Evolutionary conservation across 1,140 invertebrate genomes (phyloP), one percentile per base, ranked within the genome.

Genomic region (Meloidogyne floridensis): DNA sequence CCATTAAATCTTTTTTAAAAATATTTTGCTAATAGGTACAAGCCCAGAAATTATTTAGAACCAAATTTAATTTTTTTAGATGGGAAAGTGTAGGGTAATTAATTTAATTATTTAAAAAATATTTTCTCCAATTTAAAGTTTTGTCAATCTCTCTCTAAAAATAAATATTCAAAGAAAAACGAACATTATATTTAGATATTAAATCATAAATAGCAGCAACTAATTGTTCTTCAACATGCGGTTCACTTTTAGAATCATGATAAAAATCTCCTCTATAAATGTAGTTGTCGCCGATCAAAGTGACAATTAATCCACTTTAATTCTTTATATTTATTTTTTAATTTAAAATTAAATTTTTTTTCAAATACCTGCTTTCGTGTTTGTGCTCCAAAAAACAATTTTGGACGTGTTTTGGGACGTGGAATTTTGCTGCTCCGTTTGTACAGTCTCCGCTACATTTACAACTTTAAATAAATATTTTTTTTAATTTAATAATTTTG

Each of bases 211-310:
- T 88, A 1, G 89, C 89, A 11, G 89, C 88, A 20, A 89, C 88
- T 11, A 89, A 75, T 82, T 89, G 88, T 72, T 89, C 88, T 81
- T 89, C 88, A 10, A 89, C 88, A 74, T 89, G 88, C 11, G 89
- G 89, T 73, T 89, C 88, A 70, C 80, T 86, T 80, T 89, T 89
- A 8, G 85, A 86, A 71, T 89, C 88, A 69, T 89, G 88, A 77
- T 88, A 89, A 75, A 90, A 89, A 70, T 89, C 88, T n/a, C 89
- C 87, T 54, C 88, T 80, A 80, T 90, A 89, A 59, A 89, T 90
- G 79, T 89, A 89, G 78, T 90, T 89, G 32, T 90, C 85, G n/a
- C 87, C 87, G 56, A 89, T 90, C 13, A 89, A 70, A 0, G 88
- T 89, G 3, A 90, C 87, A 80, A 89, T 89, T n/a, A 89, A 72